A percentile compares a stretch with the other conserved stretches of the same genome.
Conservation (phyloP, 2,888 invertebrate species). For the Apotomis capreana region DNA sequence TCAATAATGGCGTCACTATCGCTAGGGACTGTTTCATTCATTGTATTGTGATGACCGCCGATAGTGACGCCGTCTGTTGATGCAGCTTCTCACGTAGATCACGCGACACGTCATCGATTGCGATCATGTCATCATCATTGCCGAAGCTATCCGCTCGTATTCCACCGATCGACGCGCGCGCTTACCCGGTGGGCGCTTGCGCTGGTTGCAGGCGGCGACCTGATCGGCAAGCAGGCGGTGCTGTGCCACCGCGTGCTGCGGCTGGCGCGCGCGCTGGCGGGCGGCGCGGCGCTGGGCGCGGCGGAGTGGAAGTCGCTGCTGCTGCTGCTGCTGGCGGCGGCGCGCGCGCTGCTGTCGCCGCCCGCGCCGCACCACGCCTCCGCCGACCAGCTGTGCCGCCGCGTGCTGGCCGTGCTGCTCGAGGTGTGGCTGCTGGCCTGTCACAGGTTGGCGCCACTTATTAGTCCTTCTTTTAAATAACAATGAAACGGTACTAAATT, state of each 20-base stretch:
- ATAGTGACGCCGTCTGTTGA: too few species aligned
- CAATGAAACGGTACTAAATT: too few species aligned
- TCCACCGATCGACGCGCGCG: background rate
- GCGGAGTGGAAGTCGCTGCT: slow-evolving; percentile 96
- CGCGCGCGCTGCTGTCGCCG: slow-evolving; percentile 95
- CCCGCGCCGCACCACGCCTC: slow-evolving; percentile 97
- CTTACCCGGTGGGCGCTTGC: slow-evolving; percentile 19
- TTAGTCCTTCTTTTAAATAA: background rate
- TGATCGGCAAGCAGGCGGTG: slow-evolving; percentile 96
- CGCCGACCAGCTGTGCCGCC: slow-evolving; percentile 96
- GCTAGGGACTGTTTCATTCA: too few species aligned
- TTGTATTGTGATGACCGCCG: too few species aligned
- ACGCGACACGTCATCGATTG: too few species aligned
- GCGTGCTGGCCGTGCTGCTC: slow-evolving; percentile 96
- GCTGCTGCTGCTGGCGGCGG: slow-evolving; percentile 91
- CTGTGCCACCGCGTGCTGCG: slow-evolving; percentile 95
- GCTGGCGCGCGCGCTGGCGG: slow-evolving; percentile 88
- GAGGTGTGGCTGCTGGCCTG: slow-evolving; percentile 88
- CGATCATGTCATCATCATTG: too few species aligned
- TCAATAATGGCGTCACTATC: too few species aligned
- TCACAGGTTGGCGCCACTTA: slow-evolving; percentile 66
- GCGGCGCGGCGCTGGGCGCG: slow-evolving; percentile 85
- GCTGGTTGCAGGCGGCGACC: slow-evolving; percentile 88
- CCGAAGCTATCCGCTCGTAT: background rate
- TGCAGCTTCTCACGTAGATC: too few species aligned